Evolutionary conservation across 2,888 invertebrate genomes (phyloP).

Genomic region (Yponomeuta malinellus): DNA sequence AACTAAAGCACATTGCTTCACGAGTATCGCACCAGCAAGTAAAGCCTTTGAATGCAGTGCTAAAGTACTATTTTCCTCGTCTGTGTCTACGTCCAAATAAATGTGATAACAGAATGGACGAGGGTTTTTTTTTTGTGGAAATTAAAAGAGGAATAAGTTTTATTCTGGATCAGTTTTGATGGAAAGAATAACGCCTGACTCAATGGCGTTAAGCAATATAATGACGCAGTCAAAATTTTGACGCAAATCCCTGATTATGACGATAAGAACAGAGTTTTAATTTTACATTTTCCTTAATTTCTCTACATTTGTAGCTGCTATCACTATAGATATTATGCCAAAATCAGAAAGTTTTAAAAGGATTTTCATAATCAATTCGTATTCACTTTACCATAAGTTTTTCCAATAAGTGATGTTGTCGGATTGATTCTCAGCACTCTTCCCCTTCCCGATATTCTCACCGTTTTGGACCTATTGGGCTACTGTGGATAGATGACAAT

Average conservation of each 20-base stretch:
- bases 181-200: too few species aligned
- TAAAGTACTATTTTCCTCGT: too few species aligned
- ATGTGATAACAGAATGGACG: too few species aligned
- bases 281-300: conserved; percentile 19
- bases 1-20: not conserved
- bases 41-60: too few species aligned
- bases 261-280: conserved; percentile 14
- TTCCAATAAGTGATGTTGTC: not conserved
- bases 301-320: not conserved
- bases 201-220: too few species aligned
- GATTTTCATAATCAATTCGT: not conserved
- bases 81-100: too few species aligned
- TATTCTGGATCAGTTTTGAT: too few species aligned
- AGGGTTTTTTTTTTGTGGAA: too few species aligned
- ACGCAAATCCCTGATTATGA: not conserved
- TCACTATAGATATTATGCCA: not conserved
- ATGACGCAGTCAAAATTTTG: not conserved
- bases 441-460: not conserved
- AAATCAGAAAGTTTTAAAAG: not conserved
- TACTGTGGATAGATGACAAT: not conserved
- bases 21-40: not conserved
- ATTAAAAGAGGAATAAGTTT: too few species aligned
- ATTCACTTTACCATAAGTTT: not conserved
- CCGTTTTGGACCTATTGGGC: not conserved
- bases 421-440: not conserved